A percentile compares a stretch with the other conserved stretches of the same genome.
Evolutionary conservation across 2,888 invertebrate genomes (phyloP).

Genomic region (Drosophila nr. perissopoda): DNA sequence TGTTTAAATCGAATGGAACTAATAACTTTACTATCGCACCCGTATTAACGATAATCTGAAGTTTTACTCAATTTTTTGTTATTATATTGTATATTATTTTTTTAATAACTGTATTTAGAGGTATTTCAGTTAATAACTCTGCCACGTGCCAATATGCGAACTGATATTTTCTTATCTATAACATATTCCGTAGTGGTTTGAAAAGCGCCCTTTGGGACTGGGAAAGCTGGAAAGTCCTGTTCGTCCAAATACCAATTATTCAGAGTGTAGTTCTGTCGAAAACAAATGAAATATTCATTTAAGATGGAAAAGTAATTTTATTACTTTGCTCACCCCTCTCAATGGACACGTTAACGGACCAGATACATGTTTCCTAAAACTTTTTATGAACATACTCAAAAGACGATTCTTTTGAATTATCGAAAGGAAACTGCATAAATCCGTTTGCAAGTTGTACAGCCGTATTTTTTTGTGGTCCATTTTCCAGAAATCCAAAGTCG

Average conservation of each 20-base stretch:
- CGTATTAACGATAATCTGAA: background rate
- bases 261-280: slow-evolving; percentile 16
- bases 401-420: too few relatives aligned
- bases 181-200: slow-evolving; percentile 34
- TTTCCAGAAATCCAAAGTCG: too few relatives aligned
- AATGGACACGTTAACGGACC: slow-evolving; percentile 20
- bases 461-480: too few relatives aligned
- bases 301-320: too few relatives aligned
- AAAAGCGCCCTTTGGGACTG: slow-evolving; percentile 45
- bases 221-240: slow-evolving; percentile 46
- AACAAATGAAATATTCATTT: background rate
- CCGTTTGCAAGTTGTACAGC: too few relatives aligned
- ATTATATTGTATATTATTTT: background rate
- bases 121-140: slow-evolving; percentile 10
- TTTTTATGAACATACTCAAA: too few relatives aligned
- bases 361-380: slow-evolving; percentile 5
- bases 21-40: background rate
- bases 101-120: too few relatives aligned
- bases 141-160: slow-evolving; percentile 28
- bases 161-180: slow-evolving; percentile 6
- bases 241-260: slow-evolving; percentile 47
- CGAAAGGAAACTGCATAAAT: too few relatives aligned
- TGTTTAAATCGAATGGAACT: background rate
- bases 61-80: background rate
- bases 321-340: slow-evolving; percentile 16